Evolutionary conservation across 2,888 invertebrate genomes (phyloP), one percentile per base, ranked within the genome.

Genomic region (Saturnia japonica): DNA sequence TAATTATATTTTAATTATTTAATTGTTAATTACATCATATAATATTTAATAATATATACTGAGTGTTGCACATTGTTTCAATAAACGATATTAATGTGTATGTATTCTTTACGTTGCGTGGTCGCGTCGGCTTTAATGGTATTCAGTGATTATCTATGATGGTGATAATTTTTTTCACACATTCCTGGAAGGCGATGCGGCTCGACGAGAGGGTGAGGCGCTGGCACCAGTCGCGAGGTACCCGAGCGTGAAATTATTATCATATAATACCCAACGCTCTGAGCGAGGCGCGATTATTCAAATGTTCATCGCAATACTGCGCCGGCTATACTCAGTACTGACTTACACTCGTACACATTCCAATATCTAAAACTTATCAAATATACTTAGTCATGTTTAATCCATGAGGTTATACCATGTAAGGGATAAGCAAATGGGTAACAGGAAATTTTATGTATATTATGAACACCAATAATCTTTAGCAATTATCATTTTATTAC

Each of bases 361-460:
- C 84, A 88, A 81, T 86, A 81, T 82, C 86, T 87, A 87, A 92
- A 90, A 90, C 88, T 91, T 91, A 87, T 92, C 90, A 90, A 91
- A 90, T 89, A 87, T 91, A 14, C 14, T 60, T 60, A 91, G 91
- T 91, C 90, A 87, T 86, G 88, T 88, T 85, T 90, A 89, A 91
- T 91, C 88, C 87, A 88, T 90, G 84, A 87, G 88, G n/a, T 87
- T 86, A 89, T 91, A 91, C 91, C 92, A 92, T 88, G 88, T 89
- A 88, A 88, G 83, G 89, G 93, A 93, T 93, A 93, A 93, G 92
- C 91, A 90, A 93, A 93, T 91, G 91, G n/a, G n/a, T n/a, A n/a
- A 93, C 90, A 90, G 88, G 91, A 93, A 91, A 92, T 91, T 92
- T 89, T 91, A 92, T 93, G 91, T 91, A 89, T 92, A 93, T 93